Evolutionary conservation across 2,797 vertebrate genomes (phyloP).

Genomic region (Peromyscus attwateri): DNA sequence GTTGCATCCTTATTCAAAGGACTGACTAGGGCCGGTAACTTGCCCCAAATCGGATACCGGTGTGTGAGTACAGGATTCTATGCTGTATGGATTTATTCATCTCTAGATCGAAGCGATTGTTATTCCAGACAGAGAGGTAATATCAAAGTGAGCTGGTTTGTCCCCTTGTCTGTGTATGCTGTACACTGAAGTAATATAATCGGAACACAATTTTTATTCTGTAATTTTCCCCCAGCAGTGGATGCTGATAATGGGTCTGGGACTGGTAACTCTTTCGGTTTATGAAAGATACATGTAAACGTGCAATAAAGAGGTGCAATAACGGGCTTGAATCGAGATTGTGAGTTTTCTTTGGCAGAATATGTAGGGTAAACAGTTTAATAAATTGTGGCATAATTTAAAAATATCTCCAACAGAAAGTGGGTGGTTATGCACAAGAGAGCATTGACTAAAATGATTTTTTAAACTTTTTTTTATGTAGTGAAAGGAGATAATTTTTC

Average conservation of each 20-base stretch:
- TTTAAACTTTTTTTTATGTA: slow-evolving; percentile 6
- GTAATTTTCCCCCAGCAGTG: slow-evolving; percentile 46
- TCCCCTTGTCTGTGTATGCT: neutral
- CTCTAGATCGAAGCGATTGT: slow-evolving; percentile 13
- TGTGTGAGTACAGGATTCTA: slow-evolving; percentile 1
- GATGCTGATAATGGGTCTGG: neutral
- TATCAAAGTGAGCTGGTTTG: neutral
- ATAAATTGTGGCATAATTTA: neutral
- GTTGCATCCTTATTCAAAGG: slow-evolving; percentile 68
- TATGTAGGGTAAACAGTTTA: slow-evolving; percentile 32
- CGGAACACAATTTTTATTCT: slow-evolving; percentile 52
- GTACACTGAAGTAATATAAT: neutral
- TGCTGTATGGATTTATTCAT: slow-evolving; percentile 33
- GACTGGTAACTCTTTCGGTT: slow-evolving; percentile 26
- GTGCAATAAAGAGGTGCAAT: slow-evolving; percentile 46
- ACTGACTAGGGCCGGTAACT: slow-evolving; percentile 19
- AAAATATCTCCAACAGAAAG: slow-evolving; percentile 60
- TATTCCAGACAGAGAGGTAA: slow-evolving; percentile 7
- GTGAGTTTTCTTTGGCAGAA: slow-evolving; percentile 47
- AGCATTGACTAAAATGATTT: slow-evolving; percentile 38
- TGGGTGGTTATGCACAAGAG: neutral
- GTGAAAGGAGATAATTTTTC: slow-evolving; percentile 50
- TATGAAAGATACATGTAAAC: slow-evolving; percentile 62
- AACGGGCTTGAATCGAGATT: neutral
- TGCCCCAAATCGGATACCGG: neutral